phyloP scores from a whole-genome alignment of 2,113 vertebrate species.

The Istiophorus platypterus region DNA sequence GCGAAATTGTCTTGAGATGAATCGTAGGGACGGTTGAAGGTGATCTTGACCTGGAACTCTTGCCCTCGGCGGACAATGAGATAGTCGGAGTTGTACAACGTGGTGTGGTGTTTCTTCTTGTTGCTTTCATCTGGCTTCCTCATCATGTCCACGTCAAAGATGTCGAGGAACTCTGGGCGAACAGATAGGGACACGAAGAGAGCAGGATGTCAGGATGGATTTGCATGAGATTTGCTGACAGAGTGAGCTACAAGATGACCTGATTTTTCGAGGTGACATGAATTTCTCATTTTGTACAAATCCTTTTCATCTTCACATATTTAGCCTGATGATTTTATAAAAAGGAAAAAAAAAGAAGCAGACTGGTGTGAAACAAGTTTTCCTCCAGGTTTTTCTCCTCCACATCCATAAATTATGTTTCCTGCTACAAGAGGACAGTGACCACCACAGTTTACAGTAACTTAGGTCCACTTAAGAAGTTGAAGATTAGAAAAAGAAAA shows the following conservation, averaged over 20 bases:
- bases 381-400: too few relatives aligned
- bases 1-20: constrained; percentile 88
- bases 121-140: constrained; percentile 83
- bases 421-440: too few relatives aligned
- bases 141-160: constrained; percentile 86
- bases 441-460: too few relatives aligned
- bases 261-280: too few relatives aligned
- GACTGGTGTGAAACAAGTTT: too few relatives aligned
- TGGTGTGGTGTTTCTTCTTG: constrained; percentile 89
- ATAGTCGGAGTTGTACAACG: constrained; percentile 79
- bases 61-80: constrained; percentile 93
- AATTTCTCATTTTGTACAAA: too few relatives aligned
- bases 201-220: neutral
- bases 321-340: too few relatives aligned
- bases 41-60: constrained; percentile 88
- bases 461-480: too few relatives aligned
- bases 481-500: too few relatives aligned
- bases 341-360: too few relatives aligned
- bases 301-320: too few relatives aligned
- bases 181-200: neutral
- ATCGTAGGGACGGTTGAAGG: constrained; percentile 88
- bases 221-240: neutral
- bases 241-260: neutral
- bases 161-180: constrained; percentile 87
- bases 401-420: too few relatives aligned